phyloP scores from a whole-genome alignment of 2,797 vertebrate genomes.

The Onychomys arenicola region DNA sequence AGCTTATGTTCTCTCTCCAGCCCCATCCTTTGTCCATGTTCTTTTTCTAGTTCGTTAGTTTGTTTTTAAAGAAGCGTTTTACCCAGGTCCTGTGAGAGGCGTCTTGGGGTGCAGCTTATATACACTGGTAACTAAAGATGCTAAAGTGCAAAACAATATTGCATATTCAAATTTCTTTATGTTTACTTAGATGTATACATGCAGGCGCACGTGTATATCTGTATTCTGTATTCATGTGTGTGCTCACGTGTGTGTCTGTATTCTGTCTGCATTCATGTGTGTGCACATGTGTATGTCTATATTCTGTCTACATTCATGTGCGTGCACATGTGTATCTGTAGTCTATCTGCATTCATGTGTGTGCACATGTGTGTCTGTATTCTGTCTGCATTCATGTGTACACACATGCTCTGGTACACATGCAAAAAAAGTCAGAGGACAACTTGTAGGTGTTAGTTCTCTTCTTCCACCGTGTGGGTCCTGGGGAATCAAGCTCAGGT shows the following conservation, averaged over 20 bases:
- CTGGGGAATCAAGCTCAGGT: not conserved
- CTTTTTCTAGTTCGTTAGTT: not conserved
- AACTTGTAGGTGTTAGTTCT: not conserved
- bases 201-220: not conserved
- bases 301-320: not conserved
- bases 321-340: too few species aligned
- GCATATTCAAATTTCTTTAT: not conserved
- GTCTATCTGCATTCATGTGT: too few species aligned
- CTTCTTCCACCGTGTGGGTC: not conserved
- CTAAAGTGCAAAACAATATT: not conserved
- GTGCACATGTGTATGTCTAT: not conserved
- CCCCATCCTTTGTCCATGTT: not conserved
- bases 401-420: not conserved
- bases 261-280: not conserved
- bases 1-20: not conserved
- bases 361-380: not conserved
- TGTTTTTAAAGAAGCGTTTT: not conserved
- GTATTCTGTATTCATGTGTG: not conserved
- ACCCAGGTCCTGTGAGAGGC: not conserved
- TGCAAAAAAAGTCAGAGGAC: not conserved
- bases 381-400: not conserved
- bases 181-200: not conserved
- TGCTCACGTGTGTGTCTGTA: not conserved
- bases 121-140: not conserved
- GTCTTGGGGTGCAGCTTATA: not conserved